phyloP scores from a whole-genome alignment of 2,797 vertebrate genomes.

The Chromobotia macracanthus region DNA sequence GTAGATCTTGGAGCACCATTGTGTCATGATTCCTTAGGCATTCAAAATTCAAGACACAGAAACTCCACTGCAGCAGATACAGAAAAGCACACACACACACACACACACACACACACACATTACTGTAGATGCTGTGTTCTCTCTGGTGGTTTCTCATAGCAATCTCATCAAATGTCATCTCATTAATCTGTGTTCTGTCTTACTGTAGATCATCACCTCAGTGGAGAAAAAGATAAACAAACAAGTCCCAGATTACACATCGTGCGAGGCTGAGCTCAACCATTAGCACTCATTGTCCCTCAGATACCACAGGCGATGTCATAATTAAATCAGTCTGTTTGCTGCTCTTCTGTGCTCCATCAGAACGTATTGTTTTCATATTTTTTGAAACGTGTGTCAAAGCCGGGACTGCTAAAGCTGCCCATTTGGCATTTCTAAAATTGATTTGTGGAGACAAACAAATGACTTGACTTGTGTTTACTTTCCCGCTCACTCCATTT shows the following conservation, averaged over 20 bases:
- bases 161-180: constrained; percentile 50
- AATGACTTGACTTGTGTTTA: constrained; percentile 68
- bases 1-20: not conserved
- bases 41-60: constrained; percentile 1
- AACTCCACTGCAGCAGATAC: constrained; percentile 10
- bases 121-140: constrained; percentile 29
- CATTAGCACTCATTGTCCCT: constrained; percentile 29
- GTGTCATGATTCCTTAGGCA: constrained; percentile 16
- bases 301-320: constrained; percentile 41
- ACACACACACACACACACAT: not conserved
- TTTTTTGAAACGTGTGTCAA: constrained; percentile 38
- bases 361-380: constrained; percentile 33
- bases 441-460: constrained; percentile 62
- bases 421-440: constrained; percentile 57
- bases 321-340: constrained; percentile 53
- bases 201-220: constrained; percentile 48
- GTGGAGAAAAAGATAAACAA: constrained; percentile 50
- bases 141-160: constrained; percentile 35
- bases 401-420: constrained; percentile 30
- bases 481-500: constrained; percentile 62
- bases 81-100: not conserved
- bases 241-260: constrained; percentile 52
- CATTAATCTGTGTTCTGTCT: constrained; percentile 54
- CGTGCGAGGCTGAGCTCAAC: constrained; percentile 23
- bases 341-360: constrained; percentile 33